Base-by-base conservation (phyloP, 2,113 vertebrate species). In the Oryzias celebensis region DNA sequence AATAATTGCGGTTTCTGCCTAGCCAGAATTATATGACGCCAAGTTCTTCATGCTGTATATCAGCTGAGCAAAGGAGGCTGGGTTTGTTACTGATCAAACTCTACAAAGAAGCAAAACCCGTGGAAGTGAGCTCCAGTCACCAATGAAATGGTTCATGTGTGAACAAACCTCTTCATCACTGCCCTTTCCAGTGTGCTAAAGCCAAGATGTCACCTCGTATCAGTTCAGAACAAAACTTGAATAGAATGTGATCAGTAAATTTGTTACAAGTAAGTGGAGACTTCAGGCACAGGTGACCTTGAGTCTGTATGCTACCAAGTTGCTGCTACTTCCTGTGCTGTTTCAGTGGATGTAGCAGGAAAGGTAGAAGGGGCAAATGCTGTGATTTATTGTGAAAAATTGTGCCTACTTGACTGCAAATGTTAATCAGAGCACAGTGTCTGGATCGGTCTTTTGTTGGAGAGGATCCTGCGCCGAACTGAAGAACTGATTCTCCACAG, bases 371-470 rank as follows among this genome's bases (percentile, higher is more conserved):
- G 26, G 26, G 26, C 26, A 28, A 28, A 28, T 28, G 36, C 28
- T 7, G 7, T 26, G 24, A 75, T 47, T 7, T 44, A 53, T 65
- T 22, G 15, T 52, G 7, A 65, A 15, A 48, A 28, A 24, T 50
- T 26, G 18, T 7, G 12, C 4, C 58, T 18, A 45, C 46, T 47
- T 52, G 20, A 16, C 44, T 65, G 24, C 16, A 68, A 73, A 81
- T 73, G 70, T 63, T 69, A 61, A 68, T 47, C 54, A 77, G 46
- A 51, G 8, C n/a, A 53, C 46, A 4, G 0, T 75, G 65, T 77
- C 73, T 71, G 43, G 17, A 52, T 61, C 48, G 47, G 31, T 43
- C 55, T 67, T 81, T 58, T 58, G 42, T 62, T 5, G 4, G n/a
- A 6, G 4, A 42, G 16, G 54, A 62, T 42, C 47, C n/a, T 42